These are phyloP conservation scores for Drosophila malerkotliana DNA, from an alignment of 1,140 invertebrate species.

Conservation along the genomic window DNA sequence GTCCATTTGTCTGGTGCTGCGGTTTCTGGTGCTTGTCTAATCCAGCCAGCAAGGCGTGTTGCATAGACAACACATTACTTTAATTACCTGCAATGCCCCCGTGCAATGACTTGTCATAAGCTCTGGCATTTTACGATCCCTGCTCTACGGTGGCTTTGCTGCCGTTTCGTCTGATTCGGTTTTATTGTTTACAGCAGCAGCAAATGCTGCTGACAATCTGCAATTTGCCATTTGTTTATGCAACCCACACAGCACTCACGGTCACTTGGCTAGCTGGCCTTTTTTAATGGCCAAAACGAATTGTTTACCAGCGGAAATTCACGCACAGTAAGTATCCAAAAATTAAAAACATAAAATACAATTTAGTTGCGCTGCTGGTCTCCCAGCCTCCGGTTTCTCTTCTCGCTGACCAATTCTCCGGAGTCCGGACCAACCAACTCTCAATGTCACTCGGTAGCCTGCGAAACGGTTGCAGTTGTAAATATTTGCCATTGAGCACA, in stretches of 20 bases:
- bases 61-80: constrained; percentile 40
- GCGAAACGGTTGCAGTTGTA: constrained; percentile 54
- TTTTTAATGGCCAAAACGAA: constrained; percentile 77
- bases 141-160: background rate
- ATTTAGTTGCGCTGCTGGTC: constrained; percentile 73
- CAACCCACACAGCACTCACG: constrained; percentile 32
- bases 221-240: constrained; percentile 27
- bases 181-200: background rate
- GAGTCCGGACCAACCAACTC: background rate
- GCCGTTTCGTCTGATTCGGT: constrained; percentile 23
- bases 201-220: background rate
- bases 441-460: constrained; percentile 59
- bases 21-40: constrained; percentile 44
- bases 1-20: constrained; percentile 27
- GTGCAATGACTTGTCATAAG: constrained; percentile 55
- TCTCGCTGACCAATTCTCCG: background rate
- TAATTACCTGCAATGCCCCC: constrained; percentile 30
- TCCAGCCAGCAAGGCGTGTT: constrained; percentile 28
- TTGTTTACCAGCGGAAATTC: constrained; percentile 62
- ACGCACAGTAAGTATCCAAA: constrained; percentile 56
- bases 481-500: constrained; percentile 59
- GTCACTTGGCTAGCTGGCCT: constrained; percentile 20
- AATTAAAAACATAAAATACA: constrained; percentile 59
- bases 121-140: constrained; percentile 41
- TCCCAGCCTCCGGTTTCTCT: background rate